These are phyloP conservation scores for Ennomos quercinarius DNA, from an alignment of 2,888 invertebrate genomes.

Conservation along the genomic window DNA sequence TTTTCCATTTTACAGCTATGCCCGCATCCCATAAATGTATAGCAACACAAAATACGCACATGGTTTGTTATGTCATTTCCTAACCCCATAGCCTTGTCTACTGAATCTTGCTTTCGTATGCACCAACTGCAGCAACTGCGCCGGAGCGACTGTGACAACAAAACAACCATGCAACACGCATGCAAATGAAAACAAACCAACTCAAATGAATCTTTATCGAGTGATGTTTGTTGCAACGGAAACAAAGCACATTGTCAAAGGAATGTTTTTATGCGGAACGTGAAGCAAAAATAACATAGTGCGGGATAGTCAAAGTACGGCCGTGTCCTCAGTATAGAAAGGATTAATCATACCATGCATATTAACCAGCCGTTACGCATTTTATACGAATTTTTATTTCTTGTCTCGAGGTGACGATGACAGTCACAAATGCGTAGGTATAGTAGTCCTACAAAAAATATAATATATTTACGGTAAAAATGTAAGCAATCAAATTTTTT, in stretches of 20 bases:
- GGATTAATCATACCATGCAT: conserved; percentile 23
- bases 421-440: conserved; percentile 17
- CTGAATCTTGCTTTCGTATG: conserved; percentile 59
- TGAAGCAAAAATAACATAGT: conserved; percentile 3
- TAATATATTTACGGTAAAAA: too few species aligned
- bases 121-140: conserved; percentile 78
- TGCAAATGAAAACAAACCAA: conserved; percentile 59
- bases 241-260: conserved; percentile 17
- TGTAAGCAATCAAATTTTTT: too few species aligned
- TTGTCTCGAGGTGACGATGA: conserved; percentile 16
- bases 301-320: conserved; percentile 4
- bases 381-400: conserved; percentile 24
- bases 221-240: conserved; percentile 8
- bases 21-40: conserved; percentile 33
- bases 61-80: conserved; percentile 59
- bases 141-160: conserved; percentile 77
- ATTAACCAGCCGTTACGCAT: conserved; percentile 23
- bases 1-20: too few species aligned
- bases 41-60: conserved; percentile 66
- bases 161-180: conserved; percentile 79
- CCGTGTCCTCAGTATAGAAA: conserved; percentile 5
- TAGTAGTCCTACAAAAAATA: conserved; percentile 3
- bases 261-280: conserved; percentile 9
- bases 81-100: conserved; percentile 67
- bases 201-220: conserved; percentile 35